Conservation (phyloP, 1,140 invertebrate genomes). For the Heliconius himera region DNA sequence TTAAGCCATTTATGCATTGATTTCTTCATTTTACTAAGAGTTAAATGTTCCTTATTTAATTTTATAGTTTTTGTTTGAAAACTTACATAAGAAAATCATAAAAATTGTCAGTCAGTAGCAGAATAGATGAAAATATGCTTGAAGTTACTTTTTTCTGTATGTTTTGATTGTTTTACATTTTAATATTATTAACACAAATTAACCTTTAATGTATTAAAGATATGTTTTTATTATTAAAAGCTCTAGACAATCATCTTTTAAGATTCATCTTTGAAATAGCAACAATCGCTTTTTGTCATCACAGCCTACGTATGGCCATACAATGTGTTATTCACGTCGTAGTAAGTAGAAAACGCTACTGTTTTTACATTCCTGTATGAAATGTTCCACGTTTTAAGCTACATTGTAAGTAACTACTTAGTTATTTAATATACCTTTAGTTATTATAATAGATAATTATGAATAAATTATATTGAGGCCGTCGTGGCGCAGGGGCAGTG, state of each 20-base stretch:
- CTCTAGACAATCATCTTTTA: background rate
- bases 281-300: background rate
- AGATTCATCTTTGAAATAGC: background rate
- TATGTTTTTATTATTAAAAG: too few species aligned
- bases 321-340: background rate
- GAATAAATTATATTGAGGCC: too few species aligned
- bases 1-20: constrained; percentile 4
- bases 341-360: background rate
- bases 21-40: background rate
- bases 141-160: too few species aligned
- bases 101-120: background rate
- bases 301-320: background rate
- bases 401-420: background rate
- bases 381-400: background rate
- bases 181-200: too few species aligned
- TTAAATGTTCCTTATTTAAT: background rate
- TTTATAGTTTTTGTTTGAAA: background rate
- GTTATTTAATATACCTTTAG: background rate
- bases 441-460: too few species aligned
- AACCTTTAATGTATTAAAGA: too few species aligned
- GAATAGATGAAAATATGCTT: too few species aligned
- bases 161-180: too few species aligned
- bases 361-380: background rate
- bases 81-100: background rate
- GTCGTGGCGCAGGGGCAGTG: too few species aligned